Evolutionary conservation across 2,888 invertebrate species (phyloP), one percentile per base, ranked within the genome.

Genomic region (Folsomia candida): DNA sequence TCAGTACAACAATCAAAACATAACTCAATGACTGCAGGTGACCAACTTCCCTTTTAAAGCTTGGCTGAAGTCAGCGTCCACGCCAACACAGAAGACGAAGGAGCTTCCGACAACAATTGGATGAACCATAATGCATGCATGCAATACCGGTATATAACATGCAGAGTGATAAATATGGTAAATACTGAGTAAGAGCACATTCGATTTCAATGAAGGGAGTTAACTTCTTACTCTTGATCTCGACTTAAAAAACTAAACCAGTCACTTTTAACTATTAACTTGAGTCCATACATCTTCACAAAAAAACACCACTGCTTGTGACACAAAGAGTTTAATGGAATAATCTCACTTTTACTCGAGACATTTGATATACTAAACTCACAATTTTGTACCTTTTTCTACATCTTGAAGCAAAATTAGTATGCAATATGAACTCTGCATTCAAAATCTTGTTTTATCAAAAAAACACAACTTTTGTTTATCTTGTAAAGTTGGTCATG

Each of bases 201-300:
- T 62, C 62, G 20, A 20, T 22, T 18, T 18, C 20, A 27, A 27
- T 28, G 62, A 57, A 22, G 57, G 27, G 29, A 20, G 64, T 51
- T 64, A 64, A 22, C 64, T 29, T 51, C 25, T n/a, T 24, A 64
- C 64, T 64, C 64, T 64, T 18, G 47, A 47, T 47, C 47, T 47
- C 64, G 64, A 51, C 64, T 64, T 64, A 64, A 64, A 64, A 64
- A 64, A 64, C 64, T 51, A 27, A 27, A 28, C 64, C 4, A 64
- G 64, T 29, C 20, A 64, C 64, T 64, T 64, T 27, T 47, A n/a
- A n/a, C n/a, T n/a, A n/a, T n/a, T n/a, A n/a, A n/a, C n/a, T n/a
- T n/a, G n/a, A n/a, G n/a, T n/a, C n/a, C n/a, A n/a, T n/a, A n/a
- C n/a, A n/a, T n/a, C n/a, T n/a, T n/a, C n/a, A n/a, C n/a, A n/a